Base-by-base conservation (phyloP, 2,113 vertebrate genomes). In the Zosterops lateralis region DNA sequence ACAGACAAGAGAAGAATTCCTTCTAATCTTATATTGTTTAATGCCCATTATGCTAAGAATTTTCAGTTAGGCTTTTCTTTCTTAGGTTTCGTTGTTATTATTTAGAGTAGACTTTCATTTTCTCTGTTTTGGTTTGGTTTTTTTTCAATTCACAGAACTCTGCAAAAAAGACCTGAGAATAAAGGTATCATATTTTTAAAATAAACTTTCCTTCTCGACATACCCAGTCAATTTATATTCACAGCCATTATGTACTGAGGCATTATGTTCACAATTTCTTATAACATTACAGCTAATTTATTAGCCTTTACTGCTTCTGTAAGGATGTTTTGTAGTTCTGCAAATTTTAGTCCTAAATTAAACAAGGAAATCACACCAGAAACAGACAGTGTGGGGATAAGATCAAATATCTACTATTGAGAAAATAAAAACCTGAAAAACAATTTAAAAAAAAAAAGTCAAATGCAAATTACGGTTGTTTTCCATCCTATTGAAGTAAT, bases 21-120 rank as follows among this genome's bases (percentile, higher is more conserved):
- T 93, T 95, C 73, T 92, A 74, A 67, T 90, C 50, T 94, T 36
- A 73, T 14, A 89, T 70, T 92, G 26, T 87, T 96, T 94, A 96
- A 95, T 70, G 91, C 80, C 71, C 60, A 24, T 44, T 56, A 51
- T 60, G 71, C 42, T 67, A 32, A 48, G 66, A 85, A 84, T 94
- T 93, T 93, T 83, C 75, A 91, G 70, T 60, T 56, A 71, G 34
- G 21, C 8, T 3, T 75, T 79, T 50, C 7, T 72, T 89, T 17
- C 3, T 6, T 73, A 57, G 6, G 3, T 66, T 93, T 82, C 32
- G 24, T 34, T 62, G 42, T 8, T 38, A 42, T 73, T 83, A 50
- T 20, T n/a, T 66, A 29, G 3, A 50, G 7, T 14, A 51, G 24
- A 54, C 26, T 83, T 87, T 10, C 2, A 14, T 73, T 54, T 75